phyloP scores from a whole-genome alignment of 2,888 invertebrate species.

The Chouioia cunea region DNA sequence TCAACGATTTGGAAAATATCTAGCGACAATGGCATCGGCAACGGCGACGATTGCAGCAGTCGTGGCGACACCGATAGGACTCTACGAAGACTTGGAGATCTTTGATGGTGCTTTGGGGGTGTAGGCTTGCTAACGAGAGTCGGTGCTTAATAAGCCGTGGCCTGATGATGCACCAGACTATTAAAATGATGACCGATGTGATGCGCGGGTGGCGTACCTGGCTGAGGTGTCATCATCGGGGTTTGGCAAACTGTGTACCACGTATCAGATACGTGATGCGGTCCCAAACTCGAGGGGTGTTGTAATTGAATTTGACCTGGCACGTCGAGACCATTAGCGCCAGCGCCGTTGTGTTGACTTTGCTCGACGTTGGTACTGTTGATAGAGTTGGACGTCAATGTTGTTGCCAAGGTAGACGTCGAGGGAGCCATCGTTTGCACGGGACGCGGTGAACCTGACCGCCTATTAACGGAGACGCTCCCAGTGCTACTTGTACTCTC shows the following conservation, averaged over 20 bases:
- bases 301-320: slow-evolving; percentile 21
- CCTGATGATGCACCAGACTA: slow-evolving; percentile 75
- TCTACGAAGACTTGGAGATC: slow-evolving; percentile 12
- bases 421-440: too few relatives aligned
- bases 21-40: too few relatives aligned
- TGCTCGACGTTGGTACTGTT: slow-evolving; percentile 45
- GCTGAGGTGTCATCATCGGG: slow-evolving; percentile 69
- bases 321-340: slow-evolving; percentile 53
- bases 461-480: slow-evolving; percentile 78
- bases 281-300: slow-evolving; percentile 12
- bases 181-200: slow-evolving; percentile 75
- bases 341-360: slow-evolving; percentile 66
- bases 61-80: too few relatives aligned
- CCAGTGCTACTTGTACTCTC: slow-evolving; percentile 84
- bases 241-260: slow-evolving; percentile 85
- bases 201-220: slow-evolving; percentile 77
- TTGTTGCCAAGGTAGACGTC: slow-evolving; percentile 7
- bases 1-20: too few relatives aligned
- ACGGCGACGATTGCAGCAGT: too few relatives aligned
- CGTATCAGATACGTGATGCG: slow-evolving; percentile 70
- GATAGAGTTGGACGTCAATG: slow-evolving; percentile 53
- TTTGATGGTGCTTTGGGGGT: slow-evolving; percentile 36
- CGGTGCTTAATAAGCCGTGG: slow-evolving; percentile 62
- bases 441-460: slow-evolving; percentile 69
- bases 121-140: neutral